Evolutionary conservation across 2,113 vertebrate species (phyloP).

Genomic region (Heterotis niloticus): DNA sequence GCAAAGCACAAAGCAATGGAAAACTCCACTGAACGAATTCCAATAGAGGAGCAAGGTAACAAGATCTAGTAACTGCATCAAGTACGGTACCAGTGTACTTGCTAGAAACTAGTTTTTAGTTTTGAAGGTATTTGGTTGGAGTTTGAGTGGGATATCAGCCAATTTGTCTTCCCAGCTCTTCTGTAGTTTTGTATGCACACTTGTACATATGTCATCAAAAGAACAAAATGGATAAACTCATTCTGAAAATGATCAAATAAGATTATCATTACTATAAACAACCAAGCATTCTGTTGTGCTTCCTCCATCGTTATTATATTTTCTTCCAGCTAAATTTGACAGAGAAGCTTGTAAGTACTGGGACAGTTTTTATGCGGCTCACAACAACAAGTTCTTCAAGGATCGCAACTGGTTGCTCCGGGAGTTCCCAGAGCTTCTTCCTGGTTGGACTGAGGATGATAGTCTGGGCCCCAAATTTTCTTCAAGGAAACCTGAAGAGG

Average conservation of each 20-base stretch:
- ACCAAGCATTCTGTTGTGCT: neutral
- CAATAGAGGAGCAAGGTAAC: slow-evolving; percentile 72
- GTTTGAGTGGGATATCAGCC: no score
- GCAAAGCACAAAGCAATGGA: slow-evolving; percentile 69
- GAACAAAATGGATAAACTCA: neutral
- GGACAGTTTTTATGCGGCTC: slow-evolving; percentile 82
- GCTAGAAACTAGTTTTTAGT: neutral
- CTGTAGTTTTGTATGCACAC: no score
- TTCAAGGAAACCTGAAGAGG: neutral
- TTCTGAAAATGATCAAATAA: neutral
- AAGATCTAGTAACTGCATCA: neutral
- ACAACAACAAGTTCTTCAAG: slow-evolving; percentile 89
- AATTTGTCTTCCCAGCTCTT: no score
- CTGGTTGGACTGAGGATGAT: slow-evolving; percentile 32
- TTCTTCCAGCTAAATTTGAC: slow-evolving; percentile 75
- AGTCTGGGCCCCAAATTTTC: neutral
- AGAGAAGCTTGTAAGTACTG: slow-evolving; percentile 78
- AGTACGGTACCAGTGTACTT: neutral
- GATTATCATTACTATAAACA: neutral
- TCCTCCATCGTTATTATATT: slow-evolving; percentile 33
- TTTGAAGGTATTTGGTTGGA: no score
- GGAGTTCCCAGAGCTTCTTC: slow-evolving; percentile 88
- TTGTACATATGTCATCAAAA: neutral
- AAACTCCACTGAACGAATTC: slow-evolving; percentile 71
- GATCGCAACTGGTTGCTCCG: slow-evolving; percentile 87